A percentile compares a stretch with the other conserved stretches of the same genome.
Conservation (phyloP, 2,113 vertebrate genomes). For the Petromus typicus region DNA sequence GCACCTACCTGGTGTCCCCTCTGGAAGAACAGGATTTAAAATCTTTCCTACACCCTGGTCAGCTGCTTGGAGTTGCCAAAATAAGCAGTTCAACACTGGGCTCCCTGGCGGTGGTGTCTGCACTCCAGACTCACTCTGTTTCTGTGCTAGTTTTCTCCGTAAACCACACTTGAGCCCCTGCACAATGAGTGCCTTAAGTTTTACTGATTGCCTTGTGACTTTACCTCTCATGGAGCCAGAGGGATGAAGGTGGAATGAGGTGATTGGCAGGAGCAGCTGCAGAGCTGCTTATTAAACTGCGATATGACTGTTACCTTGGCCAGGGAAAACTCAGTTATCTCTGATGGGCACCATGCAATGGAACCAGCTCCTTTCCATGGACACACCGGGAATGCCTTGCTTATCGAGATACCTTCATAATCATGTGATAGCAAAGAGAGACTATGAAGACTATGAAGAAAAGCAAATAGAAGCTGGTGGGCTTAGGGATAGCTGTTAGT, state of each 20-base stretch:
- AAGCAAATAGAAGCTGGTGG: not conserved
- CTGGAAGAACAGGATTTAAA: constrained; percentile 29
- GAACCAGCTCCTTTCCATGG: not conserved
- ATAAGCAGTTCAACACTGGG: not conserved
- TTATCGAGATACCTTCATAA: not conserved
- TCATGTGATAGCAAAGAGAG: not conserved
- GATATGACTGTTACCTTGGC: not conserved
- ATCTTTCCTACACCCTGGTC: not conserved
- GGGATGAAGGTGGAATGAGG: not conserved
- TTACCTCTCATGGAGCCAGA: not conserved
- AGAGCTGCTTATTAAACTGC: not conserved
- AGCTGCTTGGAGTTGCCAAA: not conserved
- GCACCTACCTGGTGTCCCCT: constrained; percentile 6
- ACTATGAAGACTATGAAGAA: not conserved
- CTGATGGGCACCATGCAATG: not conserved
- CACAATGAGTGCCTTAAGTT: not conserved
- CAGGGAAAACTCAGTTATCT: not conserved
- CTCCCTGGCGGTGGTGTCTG: not conserved
- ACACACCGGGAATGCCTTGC: not conserved
- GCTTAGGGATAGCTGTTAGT: not conserved
- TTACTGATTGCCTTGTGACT: constrained; percentile 44
- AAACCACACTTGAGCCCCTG: not conserved
- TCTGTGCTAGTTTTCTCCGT: not conserved
- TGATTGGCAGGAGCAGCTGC: constrained; percentile 29
- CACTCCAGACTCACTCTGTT: not conserved